A percentile compares a stretch with the other conserved stretches of the same genome.
phyloP scores from a whole-genome alignment of 2,797 vertebrate genomes.

The Melanogrammus aeglefinus region DNA sequence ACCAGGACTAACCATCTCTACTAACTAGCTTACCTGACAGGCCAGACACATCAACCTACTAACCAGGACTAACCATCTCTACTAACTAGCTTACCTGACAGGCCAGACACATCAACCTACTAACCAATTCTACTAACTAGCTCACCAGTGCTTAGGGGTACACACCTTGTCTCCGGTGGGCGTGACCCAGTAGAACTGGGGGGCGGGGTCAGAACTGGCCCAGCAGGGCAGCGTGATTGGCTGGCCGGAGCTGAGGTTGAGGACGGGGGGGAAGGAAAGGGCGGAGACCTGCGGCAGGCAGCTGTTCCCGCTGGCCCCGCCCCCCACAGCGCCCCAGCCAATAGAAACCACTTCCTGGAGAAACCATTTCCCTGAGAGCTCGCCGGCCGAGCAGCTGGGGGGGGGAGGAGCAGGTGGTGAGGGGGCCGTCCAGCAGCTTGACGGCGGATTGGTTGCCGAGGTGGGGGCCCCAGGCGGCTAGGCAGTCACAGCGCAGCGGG shows the following conservation, averaged over 20 bases:
- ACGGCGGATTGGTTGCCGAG: slow-evolving; percentile 70
- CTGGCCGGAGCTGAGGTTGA: slow-evolving; percentile 70
- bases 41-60: not conserved
- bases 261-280: slow-evolving; percentile 59
- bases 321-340: slow-evolving; percentile 52
- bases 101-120: not conserved
- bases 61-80: not conserved
- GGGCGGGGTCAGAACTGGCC: slow-evolving; percentile 76
- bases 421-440: slow-evolving; percentile 71
- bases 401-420: slow-evolving; percentile 75
- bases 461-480: slow-evolving; percentile 70
- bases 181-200: slow-evolving; percentile 82
- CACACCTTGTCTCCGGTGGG: slow-evolving; percentile 78
- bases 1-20: not conserved
- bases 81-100: not conserved
- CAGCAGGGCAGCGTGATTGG: slow-evolving; percentile 75
- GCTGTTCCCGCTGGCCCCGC: slow-evolving; percentile 47
- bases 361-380: slow-evolving; percentile 72
- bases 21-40: not conserved
- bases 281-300: slow-evolving; percentile 76
- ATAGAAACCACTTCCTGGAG: slow-evolving; percentile 67
- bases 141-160: not conserved
- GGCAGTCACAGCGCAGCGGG: slow-evolving; percentile 80
- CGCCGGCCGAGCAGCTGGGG: slow-evolving; percentile 63
- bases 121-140: not conserved